Evolutionary conservation across 2,888 invertebrate species (phyloP).

Genomic region (Conus canariensis): DNA sequence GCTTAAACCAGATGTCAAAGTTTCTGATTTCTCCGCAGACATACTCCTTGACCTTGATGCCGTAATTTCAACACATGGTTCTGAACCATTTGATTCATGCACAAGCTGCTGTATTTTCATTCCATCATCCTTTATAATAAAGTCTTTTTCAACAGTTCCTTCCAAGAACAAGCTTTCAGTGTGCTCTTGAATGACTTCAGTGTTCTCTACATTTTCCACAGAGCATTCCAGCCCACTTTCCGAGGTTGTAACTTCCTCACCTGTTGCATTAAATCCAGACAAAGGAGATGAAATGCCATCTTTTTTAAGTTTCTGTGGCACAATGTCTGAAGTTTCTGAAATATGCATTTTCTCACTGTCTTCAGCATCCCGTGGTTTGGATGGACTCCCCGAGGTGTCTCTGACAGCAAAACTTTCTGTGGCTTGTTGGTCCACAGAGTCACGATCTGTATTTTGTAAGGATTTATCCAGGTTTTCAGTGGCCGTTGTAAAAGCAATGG

Average conservation of each 20-base stretch:
- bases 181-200: background rate
- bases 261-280: background rate
- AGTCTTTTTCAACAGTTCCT: background rate
- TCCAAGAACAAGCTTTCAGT: background rate
- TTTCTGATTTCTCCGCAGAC: background rate
- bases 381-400: background rate
- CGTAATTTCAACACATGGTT: background rate
- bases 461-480: background rate
- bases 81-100: background rate
- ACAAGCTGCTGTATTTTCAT: background rate
- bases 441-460: background rate
- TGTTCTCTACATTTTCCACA: background rate
- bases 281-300: background rate
- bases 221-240: background rate
- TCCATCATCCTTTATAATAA: background rate
- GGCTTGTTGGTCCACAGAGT: background rate
- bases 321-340: background rate
- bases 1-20: background rate
- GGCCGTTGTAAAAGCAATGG: background rate
- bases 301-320: background rate
- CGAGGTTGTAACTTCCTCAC: background rate
- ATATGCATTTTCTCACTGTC: background rate
- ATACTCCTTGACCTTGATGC: background rate
- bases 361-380: background rate
- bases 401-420: background rate